These are phyloP conservation scores for Tenualosa ilisha DNA, from an alignment of 2,797 vertebrate genomes.

Conservation along the genomic window DNA sequence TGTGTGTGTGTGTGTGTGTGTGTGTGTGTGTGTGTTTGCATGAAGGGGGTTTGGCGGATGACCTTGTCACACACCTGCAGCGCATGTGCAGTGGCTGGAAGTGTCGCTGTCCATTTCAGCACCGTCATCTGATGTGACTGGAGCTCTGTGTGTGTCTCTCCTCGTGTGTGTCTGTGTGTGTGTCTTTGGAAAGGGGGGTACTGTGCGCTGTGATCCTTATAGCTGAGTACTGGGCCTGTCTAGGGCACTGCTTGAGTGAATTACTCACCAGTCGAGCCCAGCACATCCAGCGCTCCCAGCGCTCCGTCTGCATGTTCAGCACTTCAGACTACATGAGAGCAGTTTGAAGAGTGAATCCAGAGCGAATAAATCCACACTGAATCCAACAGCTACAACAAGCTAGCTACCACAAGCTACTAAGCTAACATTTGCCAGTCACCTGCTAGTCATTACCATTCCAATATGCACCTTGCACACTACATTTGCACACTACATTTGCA, in stretches of 20 bases:
- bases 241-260: not conserved
- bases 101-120: not conserved
- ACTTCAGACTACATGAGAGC: not conserved
- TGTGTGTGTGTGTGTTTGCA: not conserved
- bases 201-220: not conserved
- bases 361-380: too few species aligned
- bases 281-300: not conserved
- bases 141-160: not conserved
- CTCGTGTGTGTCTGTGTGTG: not conserved
- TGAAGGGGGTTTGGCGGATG: not conserved
- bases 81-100: not conserved
- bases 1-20: slow-evolving; percentile 39
- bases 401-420: too few species aligned
- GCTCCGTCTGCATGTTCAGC: not conserved
- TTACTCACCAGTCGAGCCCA: not conserved
- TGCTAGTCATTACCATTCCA: too few species aligned
- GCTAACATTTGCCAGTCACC: too few species aligned
- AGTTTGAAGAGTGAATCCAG: not conserved
- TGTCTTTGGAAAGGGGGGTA: not conserved
- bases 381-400: too few species aligned
- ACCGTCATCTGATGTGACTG: not conserved
- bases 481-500: too few species aligned
- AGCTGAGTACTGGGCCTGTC: not conserved
- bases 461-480: too few species aligned
- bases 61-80: slow-evolving; percentile 1